phyloP scores from a whole-genome alignment of 1,140 invertebrate species.

The Drosophila sp. region DNA sequence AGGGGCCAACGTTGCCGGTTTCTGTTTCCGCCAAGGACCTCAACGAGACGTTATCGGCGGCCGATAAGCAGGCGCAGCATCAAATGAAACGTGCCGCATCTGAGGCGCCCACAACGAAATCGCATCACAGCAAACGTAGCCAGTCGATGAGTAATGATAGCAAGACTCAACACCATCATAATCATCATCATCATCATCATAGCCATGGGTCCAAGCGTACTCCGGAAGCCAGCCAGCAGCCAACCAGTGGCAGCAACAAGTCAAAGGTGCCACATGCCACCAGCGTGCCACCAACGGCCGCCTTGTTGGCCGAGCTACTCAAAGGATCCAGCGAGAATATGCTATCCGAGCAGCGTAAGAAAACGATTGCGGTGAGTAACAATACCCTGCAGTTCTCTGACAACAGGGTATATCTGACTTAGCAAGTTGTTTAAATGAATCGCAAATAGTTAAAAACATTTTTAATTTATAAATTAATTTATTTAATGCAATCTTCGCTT shows the following conservation, averaged over 20 bases:
- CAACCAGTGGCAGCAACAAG: constrained; percentile 41
- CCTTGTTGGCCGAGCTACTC: constrained; percentile 90
- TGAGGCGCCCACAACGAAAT: constrained; percentile 65
- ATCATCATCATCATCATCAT: constrained; percentile 45
- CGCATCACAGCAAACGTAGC: constrained; percentile 72
- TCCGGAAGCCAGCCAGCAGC: constrained; percentile 61
- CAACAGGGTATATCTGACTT: background rate
- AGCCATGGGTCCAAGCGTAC: constrained; percentile 65
- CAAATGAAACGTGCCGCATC: constrained; percentile 80
- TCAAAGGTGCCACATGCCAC: constrained; percentile 29
- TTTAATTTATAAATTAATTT: background rate
- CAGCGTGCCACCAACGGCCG: constrained; percentile 87
- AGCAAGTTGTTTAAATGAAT: background rate
- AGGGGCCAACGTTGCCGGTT: constrained; percentile 42
- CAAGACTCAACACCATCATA: constrained; percentile 46
- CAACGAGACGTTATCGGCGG: constrained; percentile 27
- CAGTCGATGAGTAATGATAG: constrained; percentile 70
- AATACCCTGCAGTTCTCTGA: background rate
- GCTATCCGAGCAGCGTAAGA: constrained; percentile 85
- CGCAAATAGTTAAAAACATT: background rate
- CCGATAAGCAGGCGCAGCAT: constrained; percentile 45
- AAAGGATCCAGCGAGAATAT: constrained; percentile 91
- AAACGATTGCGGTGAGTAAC: constrained; percentile 77
- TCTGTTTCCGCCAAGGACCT: constrained; percentile 64
- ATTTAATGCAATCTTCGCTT: constrained; percentile 1